Conservation (phyloP, 1,140 invertebrate species). For the Diuraphis noxia region DNA sequence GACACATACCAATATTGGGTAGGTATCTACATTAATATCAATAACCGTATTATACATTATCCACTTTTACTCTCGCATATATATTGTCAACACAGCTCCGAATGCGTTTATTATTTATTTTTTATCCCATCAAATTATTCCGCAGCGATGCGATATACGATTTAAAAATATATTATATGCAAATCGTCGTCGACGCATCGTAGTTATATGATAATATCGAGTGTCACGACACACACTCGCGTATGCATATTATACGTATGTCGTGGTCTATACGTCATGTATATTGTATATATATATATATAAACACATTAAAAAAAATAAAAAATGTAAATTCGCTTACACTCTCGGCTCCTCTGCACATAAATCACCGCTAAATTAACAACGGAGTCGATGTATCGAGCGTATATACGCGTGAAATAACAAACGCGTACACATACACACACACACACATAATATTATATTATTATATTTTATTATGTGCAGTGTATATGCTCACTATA, state of each 20-base stretch:
- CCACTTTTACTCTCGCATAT: not conserved
- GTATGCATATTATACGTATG: not conserved
- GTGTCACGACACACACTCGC: slow-evolving; percentile 8
- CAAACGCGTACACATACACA: not conserved
- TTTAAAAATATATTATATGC: slow-evolving; percentile 23
- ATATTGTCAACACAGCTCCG: not conserved
- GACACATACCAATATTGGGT: not conserved
- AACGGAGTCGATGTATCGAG: not conserved
- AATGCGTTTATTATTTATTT: not conserved
- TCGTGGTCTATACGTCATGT: too few species aligned
- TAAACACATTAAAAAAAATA: not conserved
- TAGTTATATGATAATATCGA: slow-evolving; percentile 35
- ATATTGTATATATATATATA: not conserved
- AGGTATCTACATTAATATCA: not conserved
- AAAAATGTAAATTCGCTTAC: not conserved
- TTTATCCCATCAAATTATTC: not conserved
- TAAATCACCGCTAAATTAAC: slow-evolving; percentile 34
- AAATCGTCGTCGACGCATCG: slow-evolving; percentile 18
- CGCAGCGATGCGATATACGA: too few species aligned
- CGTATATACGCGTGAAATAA: slow-evolving; percentile 13
- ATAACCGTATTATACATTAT: not conserved
- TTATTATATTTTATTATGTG: not conserved
- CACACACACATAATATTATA: not conserved
- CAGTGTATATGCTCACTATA: too few species aligned
- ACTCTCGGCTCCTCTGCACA: not conserved